These are phyloP conservation scores for Cryptoprocta ferox DNA, from an alignment of 2,797 vertebrate genomes.

Conservation along the genomic window DNA sequence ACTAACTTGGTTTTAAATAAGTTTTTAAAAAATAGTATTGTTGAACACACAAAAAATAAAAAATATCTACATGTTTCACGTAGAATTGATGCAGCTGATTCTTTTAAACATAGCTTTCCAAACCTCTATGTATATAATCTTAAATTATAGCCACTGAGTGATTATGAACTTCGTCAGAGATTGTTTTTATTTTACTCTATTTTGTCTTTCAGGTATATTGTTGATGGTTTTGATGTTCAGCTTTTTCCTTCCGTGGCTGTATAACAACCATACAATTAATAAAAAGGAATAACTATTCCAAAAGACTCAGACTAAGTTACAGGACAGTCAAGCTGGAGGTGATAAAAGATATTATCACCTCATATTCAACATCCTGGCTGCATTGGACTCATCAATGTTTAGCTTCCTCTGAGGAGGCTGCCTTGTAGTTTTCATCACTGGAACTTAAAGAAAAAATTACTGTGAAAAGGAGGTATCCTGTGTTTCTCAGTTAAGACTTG, in stretches of 20 bases:
- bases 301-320: slow-evolving; percentile 52
- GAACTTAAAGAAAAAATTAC: slow-evolving; percentile 61
- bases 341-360: slow-evolving; percentile 15
- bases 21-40: too few relatives aligned
- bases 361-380: slow-evolving; percentile 17
- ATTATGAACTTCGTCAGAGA: background rate
- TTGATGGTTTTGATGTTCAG: slow-evolving; percentile 81
- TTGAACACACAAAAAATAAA: background rate
- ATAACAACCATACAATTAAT: slow-evolving; percentile 58
- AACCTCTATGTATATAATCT: background rate
- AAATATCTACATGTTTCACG: background rate
- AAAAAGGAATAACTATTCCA: slow-evolving; percentile 68
- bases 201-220: slow-evolving; percentile 84
- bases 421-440: slow-evolving; percentile 56
- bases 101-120: slow-evolving; percentile 41
- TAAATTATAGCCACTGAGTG: background rate
- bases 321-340: slow-evolving; percentile 38
- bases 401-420: slow-evolving; percentile 43
- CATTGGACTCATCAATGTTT: slow-evolving; percentile 7
- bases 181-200: slow-evolving; percentile 39
- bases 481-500: slow-evolving; percentile 68
- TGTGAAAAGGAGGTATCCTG: slow-evolving; percentile 64
- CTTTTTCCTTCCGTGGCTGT: slow-evolving; percentile 79
- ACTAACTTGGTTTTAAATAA: too few relatives aligned
- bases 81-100: background rate